Conservation (phyloP, 2,113 vertebrate genomes). For the Pedetes capensis region DNA sequence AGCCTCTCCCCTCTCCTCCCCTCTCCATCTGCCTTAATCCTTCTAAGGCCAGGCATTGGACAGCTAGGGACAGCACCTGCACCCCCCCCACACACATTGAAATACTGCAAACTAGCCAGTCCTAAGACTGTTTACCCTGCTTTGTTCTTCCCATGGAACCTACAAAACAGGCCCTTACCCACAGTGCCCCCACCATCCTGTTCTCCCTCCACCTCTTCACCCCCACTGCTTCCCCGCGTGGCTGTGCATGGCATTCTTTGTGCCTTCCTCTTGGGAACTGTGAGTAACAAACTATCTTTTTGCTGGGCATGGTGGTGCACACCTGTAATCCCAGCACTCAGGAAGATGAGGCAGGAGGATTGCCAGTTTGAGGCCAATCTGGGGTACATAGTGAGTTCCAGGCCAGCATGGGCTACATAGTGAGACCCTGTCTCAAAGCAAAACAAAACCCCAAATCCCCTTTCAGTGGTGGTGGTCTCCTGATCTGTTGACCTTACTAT, state of each 20-base stretch:
- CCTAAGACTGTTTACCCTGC: neutral
- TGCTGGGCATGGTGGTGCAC: too few species aligned
- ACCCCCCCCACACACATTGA: neutral
- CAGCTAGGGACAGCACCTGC: neutral
- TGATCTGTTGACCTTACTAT: neutral
- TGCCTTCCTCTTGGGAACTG: too few species aligned
- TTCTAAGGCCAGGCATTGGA: neutral
- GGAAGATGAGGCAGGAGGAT: too few species aligned
- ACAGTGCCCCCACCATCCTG: neutral
- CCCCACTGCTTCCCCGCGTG: neutral
- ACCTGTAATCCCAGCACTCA: too few species aligned
- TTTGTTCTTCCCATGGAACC: neutral
- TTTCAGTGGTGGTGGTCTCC: neutral
- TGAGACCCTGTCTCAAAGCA: too few species aligned
- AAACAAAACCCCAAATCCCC: too few species aligned
- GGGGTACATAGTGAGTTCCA: too few species aligned
- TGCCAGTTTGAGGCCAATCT: too few species aligned
- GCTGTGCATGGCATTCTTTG: neutral
- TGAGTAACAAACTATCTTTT: too few species aligned
- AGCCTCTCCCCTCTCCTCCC: neutral
- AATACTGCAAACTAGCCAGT: neutral
- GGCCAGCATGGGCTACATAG: too few species aligned
- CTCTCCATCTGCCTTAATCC: neutral
- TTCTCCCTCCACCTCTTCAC: neutral
- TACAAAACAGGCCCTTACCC: neutral